Base-by-base conservation (phyloP, 2,113 vertebrate species). In the Ardeotis arabs region DNA sequence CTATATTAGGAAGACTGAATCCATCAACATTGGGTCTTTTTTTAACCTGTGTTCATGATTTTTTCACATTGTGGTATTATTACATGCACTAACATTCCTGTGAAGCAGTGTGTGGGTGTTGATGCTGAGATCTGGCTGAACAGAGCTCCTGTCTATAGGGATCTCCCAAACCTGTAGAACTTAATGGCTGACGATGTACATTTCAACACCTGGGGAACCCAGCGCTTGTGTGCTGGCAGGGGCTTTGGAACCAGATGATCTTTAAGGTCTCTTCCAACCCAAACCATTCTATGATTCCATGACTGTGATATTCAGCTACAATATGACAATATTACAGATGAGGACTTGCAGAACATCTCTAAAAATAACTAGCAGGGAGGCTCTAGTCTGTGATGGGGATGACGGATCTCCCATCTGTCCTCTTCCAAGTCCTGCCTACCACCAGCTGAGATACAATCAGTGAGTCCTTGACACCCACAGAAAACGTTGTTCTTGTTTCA, bases 71-170 rank as follows among this genome's bases (percentile, higher is more conserved):
- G 6, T 62, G 7, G 6, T 21, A 24, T 14, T 31, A 16, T 45
- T 25, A 16, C 56, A 15, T 62, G 25, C 35, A 14, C 56, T 89
- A 25, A 70, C 1, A 0, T 39, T 84, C 15, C 53, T 18, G 31
- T 6, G 5, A 24, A 59, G 39, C 4, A 0, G 5, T 41, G 16
- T 0, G 0, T 39, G 35, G 64, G 53, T 28, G 21, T 7, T 37
- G n/a, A 4, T 68, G 41, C n/a, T n/a, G 52, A 50, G 35, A n/a
- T 56, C 35, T 45, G 31, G 47, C 58, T 70, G 47, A 75, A 28
- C 1, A 1, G 50, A 39, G 44, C n/a, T 86, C 1, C 0, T 50
- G 21, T 41, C 75, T 68, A 0, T 2, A 12, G 49, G 39, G 14
- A 25, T 60, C 58, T 79, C 27, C 15, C 50, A 44, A 35, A 63